Evolutionary conservation across 2,888 invertebrate genomes (phyloP).

Genomic region (Gisinianus flammeolus): DNA sequence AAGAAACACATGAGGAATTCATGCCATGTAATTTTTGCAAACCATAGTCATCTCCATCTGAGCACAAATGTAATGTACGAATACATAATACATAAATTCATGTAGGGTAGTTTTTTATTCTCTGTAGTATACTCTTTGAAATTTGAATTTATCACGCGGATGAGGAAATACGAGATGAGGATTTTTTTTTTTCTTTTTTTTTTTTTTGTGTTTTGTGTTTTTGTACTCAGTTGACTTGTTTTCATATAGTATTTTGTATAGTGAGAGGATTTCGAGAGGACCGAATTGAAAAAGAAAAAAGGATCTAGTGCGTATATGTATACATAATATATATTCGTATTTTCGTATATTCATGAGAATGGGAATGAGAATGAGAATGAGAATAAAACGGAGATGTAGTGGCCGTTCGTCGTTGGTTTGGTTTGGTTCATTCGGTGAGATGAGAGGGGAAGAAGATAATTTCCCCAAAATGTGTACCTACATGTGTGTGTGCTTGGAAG

Average conservation of each 20-base stretch:
- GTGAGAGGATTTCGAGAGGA: no score
- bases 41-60: neutral
- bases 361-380: neutral
- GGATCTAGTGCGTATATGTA: no score
- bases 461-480: neutral
- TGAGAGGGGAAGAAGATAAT: conserved; percentile 21
- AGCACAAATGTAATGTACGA: neutral
- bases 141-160: neutral
- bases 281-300: no score
- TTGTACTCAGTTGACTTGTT: no score
- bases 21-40: conserved; percentile 18
- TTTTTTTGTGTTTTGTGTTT: no score
- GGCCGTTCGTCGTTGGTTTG: neutral
- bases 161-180: conserved; percentile 8
- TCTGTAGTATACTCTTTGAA: no score
- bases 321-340: no score
- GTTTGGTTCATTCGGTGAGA: conserved; percentile 17
- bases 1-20: conserved; percentile 2
- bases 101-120: no score
- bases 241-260: no score
- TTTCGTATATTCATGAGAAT: neutral
- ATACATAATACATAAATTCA: neutral
- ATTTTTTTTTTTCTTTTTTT: no score
- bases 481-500: neutral
- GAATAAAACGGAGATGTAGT: no score